Base-by-base conservation (phyloP, 2,888 invertebrate species). In the Ophonus ardosiacus region DNA sequence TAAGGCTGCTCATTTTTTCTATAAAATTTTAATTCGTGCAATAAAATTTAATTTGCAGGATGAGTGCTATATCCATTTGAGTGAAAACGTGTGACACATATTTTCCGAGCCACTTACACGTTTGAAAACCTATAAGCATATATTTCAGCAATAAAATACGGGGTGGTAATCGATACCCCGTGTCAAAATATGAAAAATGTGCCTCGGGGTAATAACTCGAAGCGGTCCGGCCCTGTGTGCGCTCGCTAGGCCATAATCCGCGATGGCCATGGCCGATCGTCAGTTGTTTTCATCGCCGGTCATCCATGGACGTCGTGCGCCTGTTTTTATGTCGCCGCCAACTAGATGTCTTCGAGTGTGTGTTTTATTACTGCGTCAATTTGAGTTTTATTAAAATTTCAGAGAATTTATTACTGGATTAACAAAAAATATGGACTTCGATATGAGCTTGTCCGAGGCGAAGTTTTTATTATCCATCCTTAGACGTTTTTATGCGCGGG, bases 311-410 rank as follows among this genome's bases (percentile, higher is more conserved):
- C 74, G 43, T 74, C 74, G 74, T 18, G 15, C 78, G 56, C 13
- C 17, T 56, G 78, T 78, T 78, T 78, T 78, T 81, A 65, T 81
- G 43, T 81, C 81, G 15, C 40, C 63, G 63, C 56, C 81, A 21
- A 80, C 81, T 81, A 21, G 81, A 81, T 63, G 31, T 65, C 81
- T 81, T 81, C 81, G 65, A 78, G 57, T 59, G 78, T 78, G 78
- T 78, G 78, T 81, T 81, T 81, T 81, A 81, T 65, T 51, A 65
- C 81, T 43, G 65, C 65, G 81, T 65, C 81, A 81, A 81, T 81
- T 81, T 81, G 81, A 63, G 81, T 81, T 81, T 81, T 81, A 81
- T 81, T 81, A 81, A 81, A 81, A 81, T 81, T 81, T 65, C 65
- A 56, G 21, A 40, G 63, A 81, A 81, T 81, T 81, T 81, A 81